Conservation (phyloP, 2,888 invertebrate species). For the Dexiosoma caninum region DNA sequence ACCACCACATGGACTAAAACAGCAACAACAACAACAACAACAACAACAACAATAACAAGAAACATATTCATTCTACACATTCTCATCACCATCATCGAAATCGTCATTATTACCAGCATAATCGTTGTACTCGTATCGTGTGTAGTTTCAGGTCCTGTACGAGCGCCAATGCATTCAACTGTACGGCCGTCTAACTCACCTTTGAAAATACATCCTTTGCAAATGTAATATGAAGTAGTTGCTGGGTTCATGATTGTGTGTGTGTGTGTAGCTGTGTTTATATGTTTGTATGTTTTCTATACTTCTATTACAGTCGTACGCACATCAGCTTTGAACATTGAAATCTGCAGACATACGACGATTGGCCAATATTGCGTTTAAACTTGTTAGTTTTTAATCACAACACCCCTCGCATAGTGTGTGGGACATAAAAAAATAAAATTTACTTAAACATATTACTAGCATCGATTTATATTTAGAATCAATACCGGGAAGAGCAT, state of each 20-base stretch:
- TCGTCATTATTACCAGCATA: conserved; percentile 6
- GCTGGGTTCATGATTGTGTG: background rate
- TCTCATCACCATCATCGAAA: background rate
- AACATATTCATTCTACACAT: conserved; percentile 3
- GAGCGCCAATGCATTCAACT: background rate
- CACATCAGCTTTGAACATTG: background rate
- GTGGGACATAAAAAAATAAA: too few relatives aligned
- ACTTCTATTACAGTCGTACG: background rate
- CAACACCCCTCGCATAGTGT: too few relatives aligned
- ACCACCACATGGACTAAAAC: conserved; percentile 15
- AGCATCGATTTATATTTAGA: too few relatives aligned
- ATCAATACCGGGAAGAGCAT: too few relatives aligned
- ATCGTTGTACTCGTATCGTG: conserved; percentile 7
- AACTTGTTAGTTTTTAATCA: background rate
- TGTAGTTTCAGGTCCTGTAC: conserved; percentile 5
- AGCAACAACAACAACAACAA: too few relatives aligned
- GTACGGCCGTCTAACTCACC: background rate
- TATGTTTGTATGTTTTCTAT: background rate
- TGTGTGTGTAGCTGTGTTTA: background rate
- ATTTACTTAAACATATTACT: too few relatives aligned
- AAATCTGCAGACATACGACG: background rate
- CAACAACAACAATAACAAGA: too few relatives aligned
- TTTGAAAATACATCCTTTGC: background rate
- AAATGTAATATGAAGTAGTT: background rate
- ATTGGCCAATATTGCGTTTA: background rate